Evolutionary conservation across 2,797 vertebrate genomes (phyloP).

Genomic region (Anolis apletophallus): DNA sequence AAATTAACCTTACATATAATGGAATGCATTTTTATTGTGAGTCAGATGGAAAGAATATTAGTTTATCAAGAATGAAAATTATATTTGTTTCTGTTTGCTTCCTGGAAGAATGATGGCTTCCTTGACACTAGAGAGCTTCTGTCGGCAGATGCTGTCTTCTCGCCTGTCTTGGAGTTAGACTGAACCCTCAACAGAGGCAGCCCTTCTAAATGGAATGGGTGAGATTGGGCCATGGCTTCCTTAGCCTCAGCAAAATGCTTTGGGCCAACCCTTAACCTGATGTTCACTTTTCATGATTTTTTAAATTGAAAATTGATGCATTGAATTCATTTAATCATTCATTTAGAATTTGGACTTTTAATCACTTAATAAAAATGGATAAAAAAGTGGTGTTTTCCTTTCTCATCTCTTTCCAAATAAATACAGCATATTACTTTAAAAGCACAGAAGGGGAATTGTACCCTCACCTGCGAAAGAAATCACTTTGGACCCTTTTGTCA

Average conservation of each 20-base stretch:
- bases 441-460: neutral
- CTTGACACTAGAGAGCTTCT: no score
- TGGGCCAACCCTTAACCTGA: neutral
- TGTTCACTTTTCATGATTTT: neutral
- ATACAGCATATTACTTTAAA: neutral
- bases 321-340: neutral
- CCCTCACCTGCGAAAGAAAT: slow-evolving; percentile 30
- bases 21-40: no score
- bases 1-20: no score
- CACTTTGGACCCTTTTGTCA: slow-evolving; percentile 11
- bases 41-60: no score
- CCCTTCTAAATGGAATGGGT: neutral
- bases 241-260: no score
- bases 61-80: no score
- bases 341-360: neutral
- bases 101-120: no score
- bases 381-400: neutral
- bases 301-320: neutral
- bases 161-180: neutral
- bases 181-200: neutral
- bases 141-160: neutral
- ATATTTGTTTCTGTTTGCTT: no score
- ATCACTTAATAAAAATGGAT: neutral
- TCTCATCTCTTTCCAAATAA: neutral
- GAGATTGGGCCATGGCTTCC: neutral